Evolutionary conservation across 2,888 invertebrate species (phyloP).

Genomic region (Salticus scenicus): DNA sequence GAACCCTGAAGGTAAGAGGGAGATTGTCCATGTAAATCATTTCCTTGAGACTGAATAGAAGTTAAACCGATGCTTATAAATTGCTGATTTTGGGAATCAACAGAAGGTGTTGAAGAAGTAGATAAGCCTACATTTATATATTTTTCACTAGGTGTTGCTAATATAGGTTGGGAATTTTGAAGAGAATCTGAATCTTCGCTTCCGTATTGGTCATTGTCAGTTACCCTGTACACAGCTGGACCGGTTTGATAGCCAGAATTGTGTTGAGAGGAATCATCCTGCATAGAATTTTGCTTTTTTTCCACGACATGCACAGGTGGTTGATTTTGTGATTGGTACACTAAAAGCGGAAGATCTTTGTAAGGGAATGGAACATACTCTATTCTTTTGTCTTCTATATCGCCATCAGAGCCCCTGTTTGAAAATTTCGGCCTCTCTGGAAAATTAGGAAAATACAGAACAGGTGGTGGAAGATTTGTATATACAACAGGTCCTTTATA

Average conservation of each 20-base stretch:
- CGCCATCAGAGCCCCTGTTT: constrained; percentile 13
- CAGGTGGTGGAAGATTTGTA: constrained; percentile 54
- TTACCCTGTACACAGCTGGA: neutral
- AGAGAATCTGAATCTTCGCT: neutral
- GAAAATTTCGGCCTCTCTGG: constrained; percentile 28
- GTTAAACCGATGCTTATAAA: constrained; percentile 53
- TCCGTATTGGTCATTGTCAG: neutral
- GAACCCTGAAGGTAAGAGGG: neutral
- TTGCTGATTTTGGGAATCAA: constrained; percentile 23
- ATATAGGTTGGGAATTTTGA: neutral
- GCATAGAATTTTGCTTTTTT: constrained; percentile 1
- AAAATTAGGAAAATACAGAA: constrained; percentile 61
- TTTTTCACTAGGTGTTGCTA: neutral
- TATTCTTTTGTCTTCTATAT: constrained; percentile 25
- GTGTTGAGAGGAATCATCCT: neutral
- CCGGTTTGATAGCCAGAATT: neutral
- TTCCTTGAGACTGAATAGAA: neutral
- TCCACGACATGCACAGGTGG: constrained; percentile 58
- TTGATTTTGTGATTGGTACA: constrained; percentile 52
- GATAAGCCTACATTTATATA: neutral
- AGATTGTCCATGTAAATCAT: neutral
- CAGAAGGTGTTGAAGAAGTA: neutral
- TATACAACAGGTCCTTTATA: constrained; percentile 55
- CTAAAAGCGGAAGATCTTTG: constrained; percentile 51
- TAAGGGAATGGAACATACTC: constrained; percentile 54